phyloP scores from a whole-genome alignment of 2,113 vertebrate genomes.

The human region GRCh38 chr12:47038501-47039000 shows the following conservation, averaged over 20 bases:
- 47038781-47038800: not conserved
- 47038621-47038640: not conserved
- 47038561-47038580: not conserved
- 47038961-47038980: not conserved
- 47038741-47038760: not conserved
- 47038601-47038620: not conserved
- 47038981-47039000: not conserved
- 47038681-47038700: not conserved
- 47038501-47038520: too few relatives aligned
- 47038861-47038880: not conserved
- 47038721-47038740: not conserved
- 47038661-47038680: not conserved
- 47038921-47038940: conserved; percentile 6
- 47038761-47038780: not conserved
- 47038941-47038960: not conserved
- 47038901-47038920: not conserved
- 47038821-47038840: not conserved
- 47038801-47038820: not conserved
- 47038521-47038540: not conserved
- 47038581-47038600: not conserved
- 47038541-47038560: not conserved
- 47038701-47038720: not conserved
- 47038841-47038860: not conserved
- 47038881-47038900: not conserved
- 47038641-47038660: not conserved